Base-by-base conservation (phyloP, 2,888 invertebrate species). In the Atethmia centrago region DNA sequence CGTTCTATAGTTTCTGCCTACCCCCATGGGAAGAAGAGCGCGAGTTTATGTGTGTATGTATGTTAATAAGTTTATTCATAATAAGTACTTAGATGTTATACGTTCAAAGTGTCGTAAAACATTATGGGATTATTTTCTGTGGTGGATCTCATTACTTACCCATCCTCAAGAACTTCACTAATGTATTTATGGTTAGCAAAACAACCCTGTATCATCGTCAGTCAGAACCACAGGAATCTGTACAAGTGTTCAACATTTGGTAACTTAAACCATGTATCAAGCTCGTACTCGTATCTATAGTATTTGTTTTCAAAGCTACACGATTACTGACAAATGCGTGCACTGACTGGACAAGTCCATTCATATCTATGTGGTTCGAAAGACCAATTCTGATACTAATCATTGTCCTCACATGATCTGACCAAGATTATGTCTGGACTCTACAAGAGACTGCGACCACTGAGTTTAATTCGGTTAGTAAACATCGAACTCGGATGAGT, bases 151-250 rank as follows among this genome's bases (percentile, higher is more conserved):
- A 12, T 51, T 25, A 51, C 12, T 51, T 14, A 51, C 51, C 51
- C 10, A 25, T 51, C 51, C n/a, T 51, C 51, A 51, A 51, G 5
- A 25, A 51, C 12, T 53, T 53, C n/a, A 51, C 12, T 5, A 25
- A 25, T 16, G 0, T 16, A 8, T 16, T 56, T 31, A 19, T 31
- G 19, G 31, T 31, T 31, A 31, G 19, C 19, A 31, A 56, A 36
- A 70, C 16, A 45, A 53, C 4, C 42, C 12, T 16, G 9, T 14
- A 45, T 3, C 16, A 28, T 47, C 8, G 16, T 12, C 7, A 45
- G 16, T 12, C 7, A 45, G n/a, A 49, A 74, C 71, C 62, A 40
- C 71, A 71, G 63, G 55, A 71, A 71, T 28, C 71, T 14, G 0
- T 47, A 53, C 45, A 71, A 73, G 28, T 62, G 49, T 19, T 66